A percentile compares a stretch with the other conserved stretches of the same genome.
These are phyloP conservation scores for Germaria angustata DNA, from an alignment of 2,888 invertebrate genomes.

Conservation along the genomic window DNA sequence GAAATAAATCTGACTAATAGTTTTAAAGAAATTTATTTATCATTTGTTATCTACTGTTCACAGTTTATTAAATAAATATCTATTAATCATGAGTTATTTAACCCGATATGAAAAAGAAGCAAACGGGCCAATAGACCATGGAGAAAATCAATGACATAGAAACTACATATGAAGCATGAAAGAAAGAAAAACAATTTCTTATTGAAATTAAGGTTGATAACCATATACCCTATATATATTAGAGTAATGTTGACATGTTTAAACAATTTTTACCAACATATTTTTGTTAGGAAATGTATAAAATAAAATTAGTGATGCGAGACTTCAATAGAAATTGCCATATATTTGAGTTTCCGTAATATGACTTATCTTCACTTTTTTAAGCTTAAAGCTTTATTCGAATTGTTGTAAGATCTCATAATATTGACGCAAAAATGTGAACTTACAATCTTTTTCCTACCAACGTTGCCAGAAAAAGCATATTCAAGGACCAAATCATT, in stretches of 20 bases:
- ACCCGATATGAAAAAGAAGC: constrained; percentile 10
- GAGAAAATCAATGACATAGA: constrained; percentile 49
- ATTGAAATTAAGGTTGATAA: background rate
- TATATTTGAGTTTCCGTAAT: too few relatives aligned
- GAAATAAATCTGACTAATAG: too few relatives aligned
- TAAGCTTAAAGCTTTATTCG: too few relatives aligned
- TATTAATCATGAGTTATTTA: constrained; percentile 37
- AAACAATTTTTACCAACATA: background rate
- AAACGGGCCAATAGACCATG: constrained; percentile 45
- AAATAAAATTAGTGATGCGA: constrained; percentile 1
- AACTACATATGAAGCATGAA: constrained; percentile 39
- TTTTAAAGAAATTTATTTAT: too few relatives aligned
- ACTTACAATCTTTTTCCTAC: too few relatives aligned
- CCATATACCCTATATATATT: background rate
- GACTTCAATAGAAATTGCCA: too few relatives aligned
- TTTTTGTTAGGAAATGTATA: background rate
- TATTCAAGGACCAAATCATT: too few relatives aligned
- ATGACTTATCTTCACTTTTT: too few relatives aligned
- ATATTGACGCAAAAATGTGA: too few relatives aligned
- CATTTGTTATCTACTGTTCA: too few relatives aligned
- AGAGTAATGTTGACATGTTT: background rate
- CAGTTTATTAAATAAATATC: background rate
- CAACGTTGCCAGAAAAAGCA: too few relatives aligned
- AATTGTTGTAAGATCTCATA: too few relatives aligned
- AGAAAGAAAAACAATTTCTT: background rate